Evolutionary conservation across 2,888 invertebrate genomes (phyloP), one percentile per base, ranked within the genome.

Genomic region (Lithophane semibrunnea): DNA sequence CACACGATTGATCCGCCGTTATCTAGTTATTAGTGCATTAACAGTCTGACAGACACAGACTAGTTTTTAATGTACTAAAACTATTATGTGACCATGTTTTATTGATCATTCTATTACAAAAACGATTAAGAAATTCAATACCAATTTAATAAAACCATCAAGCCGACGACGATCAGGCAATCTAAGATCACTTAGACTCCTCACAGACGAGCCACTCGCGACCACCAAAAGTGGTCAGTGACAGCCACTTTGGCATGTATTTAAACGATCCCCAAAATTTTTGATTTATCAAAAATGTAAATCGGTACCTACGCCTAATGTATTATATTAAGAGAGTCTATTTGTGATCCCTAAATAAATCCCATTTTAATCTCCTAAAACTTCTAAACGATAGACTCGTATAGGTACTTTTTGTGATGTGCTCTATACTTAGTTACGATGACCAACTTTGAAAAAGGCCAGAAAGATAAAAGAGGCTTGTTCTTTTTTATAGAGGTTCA

Each of bases 71-170:
- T 29, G 52, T 21, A 67, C 9, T 29, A 9, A 37, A 8, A 54
- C 37, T 37, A 21, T 67, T 54, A 67, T 67, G 54, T 56, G 5
- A 56, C 16, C 56, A 68, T n/a, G n/a, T 37, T 68, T n/a, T 44
- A 24, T 49, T 58, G 10, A 64, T 12, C 12, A 65, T 21, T 52
- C 52, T n/a, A 63, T 79, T 82, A 44, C 44, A 82, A 64, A 75
- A 65, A 29, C 49, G 61, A 82, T 75, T 79, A 82, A 29, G 76
- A 67, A 82, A 82, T 56, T 49, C 56, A 52, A 52, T 75, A 75
- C 61, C n/a, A 42, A 24, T 82, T 56, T 24, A 58, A 64, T 76
- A 58, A 37, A 68, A 44, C 49, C 56, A 64, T 66, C 49, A 44
- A 80, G 12, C 16, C 24, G 52, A 24, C 29, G 42, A 75, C 44